Evolutionary conservation across 2,888 invertebrate species (phyloP), one percentile per base, ranked within the genome.

Genomic region (Heliconius charithonia): DNA sequence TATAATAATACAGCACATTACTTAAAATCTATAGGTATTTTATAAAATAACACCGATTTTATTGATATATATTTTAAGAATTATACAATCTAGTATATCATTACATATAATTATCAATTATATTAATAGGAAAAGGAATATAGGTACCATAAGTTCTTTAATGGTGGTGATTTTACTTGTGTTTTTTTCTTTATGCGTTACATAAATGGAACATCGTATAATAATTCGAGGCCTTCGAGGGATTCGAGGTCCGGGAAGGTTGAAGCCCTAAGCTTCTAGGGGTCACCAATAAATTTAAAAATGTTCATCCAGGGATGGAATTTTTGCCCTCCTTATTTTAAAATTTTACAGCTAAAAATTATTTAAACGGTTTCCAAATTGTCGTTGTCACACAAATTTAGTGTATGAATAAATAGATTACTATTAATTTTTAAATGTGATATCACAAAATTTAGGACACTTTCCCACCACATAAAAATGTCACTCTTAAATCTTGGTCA

Each of bases 21-120:
- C n/a, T n/a, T 37, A 67, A 67, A 25, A 41, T 41, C n/a, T n/a
- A 67, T 67, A n/a, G 6, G n/a, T n/a, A 67, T 67, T n/a, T 37
- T 67, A 67, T 41, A 16, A 41, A 41, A n/a, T 37, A 25, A 41
- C 41, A 67, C 41, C 25, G 37, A 41, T 16, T 27, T 19, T 51
- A 51, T 51, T 51, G 6, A 51, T 9, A 51, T 51, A 51, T 22
- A 9, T 66, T 6, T 32, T 66, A 22, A 66, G 66, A 66, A 66
- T 32, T 19, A 66, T 66, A 32, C 7, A 66, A 10, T 32, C 32
- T 66, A 66, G 4, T 29, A 13, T 16, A 25, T 27, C 13, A 63
- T 63, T 63, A 27, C 63, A 63, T 63, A 51, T 51, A 45, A 45
- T 45, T 45, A 51, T 62, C 59, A 62, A 51, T 51, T 22, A 51